Evolutionary conservation across 2,113 vertebrate genomes (phyloP).

Genomic region (Callochromis pleurospilus): DNA sequence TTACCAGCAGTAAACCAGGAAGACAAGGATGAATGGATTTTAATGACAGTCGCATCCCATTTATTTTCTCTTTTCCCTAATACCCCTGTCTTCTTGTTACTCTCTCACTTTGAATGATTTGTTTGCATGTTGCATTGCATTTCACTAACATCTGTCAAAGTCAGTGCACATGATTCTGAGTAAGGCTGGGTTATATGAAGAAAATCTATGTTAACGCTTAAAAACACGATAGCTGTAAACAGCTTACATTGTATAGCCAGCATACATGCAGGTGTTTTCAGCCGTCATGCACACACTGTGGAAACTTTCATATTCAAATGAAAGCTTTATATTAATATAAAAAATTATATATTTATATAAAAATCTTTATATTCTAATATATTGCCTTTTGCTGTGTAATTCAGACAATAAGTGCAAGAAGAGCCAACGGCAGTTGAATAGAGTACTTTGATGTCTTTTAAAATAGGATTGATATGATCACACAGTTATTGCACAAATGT

Average conservation of each 20-base stretch:
- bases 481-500: background rate
- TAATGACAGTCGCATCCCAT: background rate
- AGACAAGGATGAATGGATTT: background rate
- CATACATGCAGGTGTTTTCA: background rate
- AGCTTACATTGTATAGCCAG: background rate
- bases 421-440: background rate
- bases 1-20: background rate
- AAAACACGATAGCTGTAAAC: background rate
- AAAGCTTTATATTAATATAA: background rate
- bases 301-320: background rate
- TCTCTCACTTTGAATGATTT: background rate
- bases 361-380: background rate
- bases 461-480: background rate
- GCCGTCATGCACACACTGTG: background rate
- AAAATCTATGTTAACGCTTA: background rate
- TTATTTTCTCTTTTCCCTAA: background rate
- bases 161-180: constrained; percentile 39
- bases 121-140: constrained; percentile 45
- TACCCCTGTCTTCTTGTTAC: background rate
- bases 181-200: constrained; percentile 4
- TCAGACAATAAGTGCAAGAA: background rate
- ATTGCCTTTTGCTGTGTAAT: background rate
- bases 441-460: background rate
- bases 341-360: background rate
- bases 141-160: background rate